Evolutionary conservation across 2,113 vertebrate species (phyloP).

Genomic region (Bufo gargarizans): DNA sequence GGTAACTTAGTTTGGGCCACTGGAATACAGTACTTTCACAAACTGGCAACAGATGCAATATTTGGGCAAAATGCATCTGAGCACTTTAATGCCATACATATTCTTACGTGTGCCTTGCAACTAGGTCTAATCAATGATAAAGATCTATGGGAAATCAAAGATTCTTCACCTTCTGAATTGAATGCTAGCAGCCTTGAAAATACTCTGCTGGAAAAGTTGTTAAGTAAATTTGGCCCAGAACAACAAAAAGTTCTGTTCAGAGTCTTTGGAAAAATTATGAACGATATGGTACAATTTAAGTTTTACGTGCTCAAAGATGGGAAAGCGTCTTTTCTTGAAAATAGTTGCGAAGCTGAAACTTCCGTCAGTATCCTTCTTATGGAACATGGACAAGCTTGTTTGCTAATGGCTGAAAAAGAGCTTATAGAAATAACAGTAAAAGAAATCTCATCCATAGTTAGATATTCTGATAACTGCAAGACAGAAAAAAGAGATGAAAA

Average conservation of each 20-base stretch:
- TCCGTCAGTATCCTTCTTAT: slow-evolving; percentile 55
- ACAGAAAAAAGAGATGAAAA: background rate
- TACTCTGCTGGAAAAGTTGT: slow-evolving; percentile 28
- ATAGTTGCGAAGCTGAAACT: slow-evolving; percentile 9
- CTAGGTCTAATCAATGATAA: slow-evolving; percentile 53
- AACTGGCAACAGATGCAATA: slow-evolving; percentile 33
- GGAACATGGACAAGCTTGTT: slow-evolving; percentile 55
- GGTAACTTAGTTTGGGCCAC: slow-evolving; percentile 53
- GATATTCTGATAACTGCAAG: slow-evolving; percentile 42
- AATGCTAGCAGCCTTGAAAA: background rate
- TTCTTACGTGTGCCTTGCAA: slow-evolving; percentile 58
- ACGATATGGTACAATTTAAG: slow-evolving; percentile 42
- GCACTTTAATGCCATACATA: background rate
- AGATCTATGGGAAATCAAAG: slow-evolving; percentile 34
- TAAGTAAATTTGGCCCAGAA: slow-evolving; percentile 46
- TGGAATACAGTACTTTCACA: slow-evolving; percentile 58
- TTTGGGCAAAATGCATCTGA: slow-evolving; percentile 26
- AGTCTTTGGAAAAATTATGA: slow-evolving; percentile 44
- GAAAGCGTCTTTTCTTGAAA: slow-evolving; percentile 37
- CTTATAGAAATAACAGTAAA: slow-evolving; percentile 52
- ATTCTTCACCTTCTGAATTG: background rate
- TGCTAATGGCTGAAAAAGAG: slow-evolving; percentile 54
- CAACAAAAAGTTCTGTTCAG: slow-evolving; percentile 57
- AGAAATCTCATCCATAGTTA: slow-evolving; percentile 39
- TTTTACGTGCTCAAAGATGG: slow-evolving; percentile 44